Percentiles rank a stretch among this genome's conserved stretches.
phyloP scores from a whole-genome alignment of 2,797 vertebrate genomes.

The Ficedula albicollis region DNA sequence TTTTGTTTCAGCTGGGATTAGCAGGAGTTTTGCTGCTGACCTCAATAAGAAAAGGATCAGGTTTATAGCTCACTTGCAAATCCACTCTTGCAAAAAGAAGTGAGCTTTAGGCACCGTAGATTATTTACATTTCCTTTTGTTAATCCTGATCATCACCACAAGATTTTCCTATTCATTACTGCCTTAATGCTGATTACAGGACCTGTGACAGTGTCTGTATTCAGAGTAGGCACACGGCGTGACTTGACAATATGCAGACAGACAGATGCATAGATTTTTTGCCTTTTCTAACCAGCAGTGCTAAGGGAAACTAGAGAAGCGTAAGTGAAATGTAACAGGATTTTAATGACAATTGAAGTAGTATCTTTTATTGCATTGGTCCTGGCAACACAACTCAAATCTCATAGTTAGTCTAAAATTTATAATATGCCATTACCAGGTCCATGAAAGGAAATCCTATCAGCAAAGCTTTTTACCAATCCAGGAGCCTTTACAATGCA shows the following conservation, averaged over 20 bases:
- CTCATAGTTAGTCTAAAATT: not conserved
- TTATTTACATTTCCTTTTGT: conserved; percentile 30
- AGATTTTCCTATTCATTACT: not conserved
- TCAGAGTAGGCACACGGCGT: not conserved
- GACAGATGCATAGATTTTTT: conserved; percentile 1
- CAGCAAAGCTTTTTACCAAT: not conserved
- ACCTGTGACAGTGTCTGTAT: not conserved
- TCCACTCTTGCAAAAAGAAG: not conserved
- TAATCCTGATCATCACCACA: not conserved
- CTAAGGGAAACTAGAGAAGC: not conserved
- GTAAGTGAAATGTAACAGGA: not conserved
- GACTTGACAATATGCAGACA: not conserved
- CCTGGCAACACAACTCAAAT: not conserved
- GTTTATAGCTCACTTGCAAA: conserved; percentile 42
- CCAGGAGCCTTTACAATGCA: not conserved
- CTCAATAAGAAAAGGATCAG: conserved; percentile 28
- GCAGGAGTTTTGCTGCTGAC: conserved; percentile 31
- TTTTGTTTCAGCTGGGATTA: conserved; percentile 46
- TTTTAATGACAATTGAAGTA: not conserved
- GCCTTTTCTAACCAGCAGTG: not conserved
- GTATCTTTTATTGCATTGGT: not conserved
- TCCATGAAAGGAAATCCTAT: not conserved
- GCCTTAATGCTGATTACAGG: not conserved
- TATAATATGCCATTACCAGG: not conserved
- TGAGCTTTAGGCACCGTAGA: not conserved